Evolutionary conservation across 2,113 vertebrate species (phyloP), one percentile per base, ranked within the genome.

Genomic region (Gasterosteus nipponicus): DNA sequence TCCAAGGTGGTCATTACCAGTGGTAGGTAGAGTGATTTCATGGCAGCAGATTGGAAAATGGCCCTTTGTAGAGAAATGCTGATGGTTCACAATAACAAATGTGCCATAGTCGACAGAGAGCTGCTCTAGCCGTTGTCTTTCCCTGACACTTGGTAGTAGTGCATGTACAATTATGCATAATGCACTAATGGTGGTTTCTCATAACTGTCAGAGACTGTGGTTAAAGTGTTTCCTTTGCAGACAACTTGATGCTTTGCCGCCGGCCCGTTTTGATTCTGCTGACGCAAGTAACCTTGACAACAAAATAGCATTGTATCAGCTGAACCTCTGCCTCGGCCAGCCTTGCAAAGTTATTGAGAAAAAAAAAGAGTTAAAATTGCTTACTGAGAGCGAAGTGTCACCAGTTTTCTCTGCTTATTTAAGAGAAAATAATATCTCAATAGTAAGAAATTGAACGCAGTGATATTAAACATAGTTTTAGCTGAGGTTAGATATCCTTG

Each of bases 81-180:
- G 97, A 99, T 97, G 86, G 92, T 93, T 96, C 94, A 95, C 94
- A 96, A 96, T 83, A 88, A 94, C 92, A 95, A 96, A 96, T 94
- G 94, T 93, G 92, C 92, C 92, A 89, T 88, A 91, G 94, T 93
- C 89, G 94, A 96, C 96, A 96, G 95, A 94, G 95, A 94, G 94
- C 93, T 93, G 91, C 95, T 86, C 81, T 76, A 80, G 82, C 94
- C 93, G 94, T 96, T 96, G 96, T 97, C 96, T 97, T 95, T 94
- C 92, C 94, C 96, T 96, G 96, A 97, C 96, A 97, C 90, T 88
- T 92, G 92, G 96, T 93, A 93, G 93, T 92, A 95, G 94, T 93
- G 95, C 94, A 89, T 75, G 76, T 93, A 96, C 95, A 96, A 96
- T 98, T 99, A 98, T 98, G 97, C 96, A 98, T 97, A 98, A 97